A percentile compares a stretch with the other conserved stretches of the same genome.
Conservation (phyloP, 2,113 vertebrate species). For the Solenodon paradoxus region DNA sequence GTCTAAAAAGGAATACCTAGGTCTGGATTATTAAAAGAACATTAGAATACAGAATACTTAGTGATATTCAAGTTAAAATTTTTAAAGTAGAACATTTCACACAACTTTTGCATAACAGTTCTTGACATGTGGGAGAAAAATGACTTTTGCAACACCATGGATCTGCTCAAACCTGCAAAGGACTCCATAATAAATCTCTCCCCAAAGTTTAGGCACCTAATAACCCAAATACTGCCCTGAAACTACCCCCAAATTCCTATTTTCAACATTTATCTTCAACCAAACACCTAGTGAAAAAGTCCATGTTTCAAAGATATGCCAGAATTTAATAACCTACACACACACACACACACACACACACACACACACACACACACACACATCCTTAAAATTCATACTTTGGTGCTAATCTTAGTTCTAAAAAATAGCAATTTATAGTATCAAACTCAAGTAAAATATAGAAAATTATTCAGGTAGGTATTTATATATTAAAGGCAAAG, state of each 20-base stretch:
- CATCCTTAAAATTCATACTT: neutral
- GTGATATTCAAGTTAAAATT: neutral
- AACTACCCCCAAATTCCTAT: neutral
- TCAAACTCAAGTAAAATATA: neutral
- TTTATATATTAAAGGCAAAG: neutral
- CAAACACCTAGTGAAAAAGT: neutral
- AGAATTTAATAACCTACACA: neutral
- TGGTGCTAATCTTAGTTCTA: neutral
- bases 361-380: neutral
- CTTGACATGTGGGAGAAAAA: neutral
- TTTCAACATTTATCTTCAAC: neutral
- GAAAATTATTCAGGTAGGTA: neutral
- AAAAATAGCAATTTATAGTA: neutral
- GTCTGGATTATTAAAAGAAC: slow-evolving; percentile 40
- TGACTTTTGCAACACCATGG: neutral
- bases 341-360: neutral
- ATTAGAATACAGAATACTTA: slow-evolving; percentile 14
- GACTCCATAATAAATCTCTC: neutral
- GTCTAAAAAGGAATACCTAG: neutral
- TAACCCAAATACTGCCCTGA: neutral
- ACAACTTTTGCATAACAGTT: neutral
- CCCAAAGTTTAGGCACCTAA: neutral
- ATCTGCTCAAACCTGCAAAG: neutral
- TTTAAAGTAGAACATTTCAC: neutral
- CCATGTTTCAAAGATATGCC: neutral